Evolutionary conservation across 92 coral and sea anemone species (phyloP).

Genomic region (Meandrina meandrites): DNA sequence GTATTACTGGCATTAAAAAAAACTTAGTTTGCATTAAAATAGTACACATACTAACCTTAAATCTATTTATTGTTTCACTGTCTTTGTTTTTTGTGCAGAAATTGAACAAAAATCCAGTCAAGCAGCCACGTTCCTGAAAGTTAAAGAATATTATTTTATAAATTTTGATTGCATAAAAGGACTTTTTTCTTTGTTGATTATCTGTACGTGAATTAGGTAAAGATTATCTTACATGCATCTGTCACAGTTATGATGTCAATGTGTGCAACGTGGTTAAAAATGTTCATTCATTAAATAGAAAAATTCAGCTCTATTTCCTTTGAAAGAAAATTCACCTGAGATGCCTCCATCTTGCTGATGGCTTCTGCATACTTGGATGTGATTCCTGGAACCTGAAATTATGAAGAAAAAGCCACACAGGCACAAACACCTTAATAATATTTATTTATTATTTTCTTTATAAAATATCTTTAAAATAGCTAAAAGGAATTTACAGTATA

Average conservation of each 20-base stretch:
- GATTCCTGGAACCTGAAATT: slow-evolving; percentile 81
- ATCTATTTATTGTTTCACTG: slow-evolving; percentile 51
- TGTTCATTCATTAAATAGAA: background rate
- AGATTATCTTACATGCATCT: too few relatives aligned
- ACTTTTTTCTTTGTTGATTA: background rate
- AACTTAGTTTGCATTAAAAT: background rate
- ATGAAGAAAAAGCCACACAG: too few relatives aligned
- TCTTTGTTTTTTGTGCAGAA: slow-evolving; percentile 83
- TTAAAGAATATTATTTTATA: background rate
- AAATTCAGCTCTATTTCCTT: background rate
- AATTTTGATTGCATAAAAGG: background rate
- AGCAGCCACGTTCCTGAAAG: slow-evolving; percentile 69
- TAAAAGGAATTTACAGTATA: background rate
- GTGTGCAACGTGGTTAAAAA: too few relatives aligned
- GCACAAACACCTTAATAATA: too few relatives aligned
- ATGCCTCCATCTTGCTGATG: slow-evolving; percentile 60
- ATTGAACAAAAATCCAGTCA: slow-evolving; percentile 77
- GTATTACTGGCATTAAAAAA: background rate
- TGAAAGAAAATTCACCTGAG: slow-evolving; percentile 49
- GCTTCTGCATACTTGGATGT: slow-evolving; percentile 77
- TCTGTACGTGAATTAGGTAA: background rate
- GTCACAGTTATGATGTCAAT: too few relatives aligned
- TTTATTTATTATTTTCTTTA: too few relatives aligned
- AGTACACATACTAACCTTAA: slow-evolving; percentile 63
- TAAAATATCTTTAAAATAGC: background rate